These are phyloP conservation scores for Lutraria lutraria DNA, from an alignment of 2,888 invertebrate genomes.

Conservation along the genomic window DNA sequence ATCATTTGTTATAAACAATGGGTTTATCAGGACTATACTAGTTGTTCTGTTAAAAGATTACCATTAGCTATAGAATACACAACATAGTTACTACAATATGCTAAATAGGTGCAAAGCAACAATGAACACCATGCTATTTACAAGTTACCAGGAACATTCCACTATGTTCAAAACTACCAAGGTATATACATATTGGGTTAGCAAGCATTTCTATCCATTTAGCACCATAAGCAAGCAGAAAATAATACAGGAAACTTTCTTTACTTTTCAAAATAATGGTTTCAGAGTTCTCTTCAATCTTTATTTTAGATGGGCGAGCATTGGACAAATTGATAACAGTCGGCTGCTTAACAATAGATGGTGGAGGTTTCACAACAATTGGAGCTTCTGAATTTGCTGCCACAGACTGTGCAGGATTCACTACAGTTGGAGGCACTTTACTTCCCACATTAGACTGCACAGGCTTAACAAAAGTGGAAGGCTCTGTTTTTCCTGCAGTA, in stretches of 20 bases:
- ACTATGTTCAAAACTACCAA: too few relatives aligned
- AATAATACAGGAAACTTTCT: neutral
- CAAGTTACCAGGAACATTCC: neutral
- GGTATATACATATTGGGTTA: too few relatives aligned
- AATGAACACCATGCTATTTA: neutral
- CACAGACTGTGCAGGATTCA: neutral
- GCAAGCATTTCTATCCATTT: neutral
- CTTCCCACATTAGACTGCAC: neutral
- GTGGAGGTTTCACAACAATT: slow-evolving; percentile 2
- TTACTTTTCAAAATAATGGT: neutral
- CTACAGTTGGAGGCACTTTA: neutral
- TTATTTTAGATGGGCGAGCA: neutral
- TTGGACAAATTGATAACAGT: neutral
- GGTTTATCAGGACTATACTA: too few relatives aligned
- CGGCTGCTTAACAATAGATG: neutral
- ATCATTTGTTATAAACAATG: too few relatives aligned
- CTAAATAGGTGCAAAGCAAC: neutral
- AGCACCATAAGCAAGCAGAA: neutral
- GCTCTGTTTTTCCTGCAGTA: neutral
- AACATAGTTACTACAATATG: too few relatives aligned
- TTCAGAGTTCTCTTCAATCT: neutral
- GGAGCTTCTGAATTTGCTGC: neutral
- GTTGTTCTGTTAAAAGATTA: too few relatives aligned
- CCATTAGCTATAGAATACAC: too few relatives aligned
- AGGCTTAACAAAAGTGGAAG: slow-evolving; percentile 3